phyloP scores from a whole-genome alignment of 2,797 vertebrate genomes.

The Cirrhinus molitorella region DNA sequence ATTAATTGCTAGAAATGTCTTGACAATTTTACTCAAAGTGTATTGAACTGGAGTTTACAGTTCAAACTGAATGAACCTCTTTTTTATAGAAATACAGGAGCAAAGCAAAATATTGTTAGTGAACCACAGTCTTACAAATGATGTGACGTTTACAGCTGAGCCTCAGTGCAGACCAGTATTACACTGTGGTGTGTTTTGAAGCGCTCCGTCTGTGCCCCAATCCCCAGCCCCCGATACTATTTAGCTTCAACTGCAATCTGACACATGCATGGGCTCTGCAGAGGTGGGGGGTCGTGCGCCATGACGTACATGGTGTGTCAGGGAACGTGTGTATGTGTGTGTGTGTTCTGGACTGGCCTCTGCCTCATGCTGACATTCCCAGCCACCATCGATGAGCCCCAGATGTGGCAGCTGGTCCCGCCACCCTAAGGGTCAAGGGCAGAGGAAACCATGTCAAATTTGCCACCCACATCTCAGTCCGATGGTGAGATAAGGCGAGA shows the following conservation, averaged over 20 bases:
- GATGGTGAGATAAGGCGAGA: constrained; percentile 46
- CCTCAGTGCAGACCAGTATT: background rate
- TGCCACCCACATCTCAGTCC: constrained; percentile 79
- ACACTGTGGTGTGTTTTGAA: constrained; percentile 17
- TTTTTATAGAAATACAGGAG: background rate
- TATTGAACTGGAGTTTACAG: too few relatives aligned
- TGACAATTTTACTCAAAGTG: too few relatives aligned
- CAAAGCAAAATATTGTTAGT: background rate
- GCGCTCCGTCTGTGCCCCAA: constrained; percentile 7
- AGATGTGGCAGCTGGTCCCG: constrained; percentile 80
- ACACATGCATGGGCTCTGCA: constrained; percentile 65
- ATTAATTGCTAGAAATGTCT: too few relatives aligned
- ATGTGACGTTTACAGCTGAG: background rate
- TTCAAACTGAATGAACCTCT: too few relatives aligned
- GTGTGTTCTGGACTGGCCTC: constrained; percentile 52
- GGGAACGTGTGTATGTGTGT: constrained; percentile 71
- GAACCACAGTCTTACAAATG: background rate
- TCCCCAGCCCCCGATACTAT: constrained; percentile 40
- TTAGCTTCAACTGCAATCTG: constrained; percentile 48
- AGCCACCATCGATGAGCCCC: constrained; percentile 74
- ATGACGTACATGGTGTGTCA: constrained; percentile 69
- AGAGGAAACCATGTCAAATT: constrained; percentile 79
- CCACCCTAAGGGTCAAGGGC: constrained; percentile 81
- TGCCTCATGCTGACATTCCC: constrained; percentile 40
- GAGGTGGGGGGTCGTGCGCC: constrained; percentile 63